phyloP scores from a whole-genome alignment of 2,888 invertebrate genomes.

The Aethes cnicana region DNA sequence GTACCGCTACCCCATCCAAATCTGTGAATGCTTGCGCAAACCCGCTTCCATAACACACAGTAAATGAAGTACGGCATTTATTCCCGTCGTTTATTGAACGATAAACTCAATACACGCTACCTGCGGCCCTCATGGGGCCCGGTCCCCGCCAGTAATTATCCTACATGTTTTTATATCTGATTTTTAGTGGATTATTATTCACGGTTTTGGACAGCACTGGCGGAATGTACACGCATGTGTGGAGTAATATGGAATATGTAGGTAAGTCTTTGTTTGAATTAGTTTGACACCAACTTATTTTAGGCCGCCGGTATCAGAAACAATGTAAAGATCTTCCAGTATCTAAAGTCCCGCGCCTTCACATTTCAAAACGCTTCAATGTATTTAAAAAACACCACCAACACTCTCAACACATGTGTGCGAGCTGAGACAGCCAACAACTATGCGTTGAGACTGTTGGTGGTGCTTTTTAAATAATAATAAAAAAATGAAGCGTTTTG shows the following conservation, averaged over 20 bases:
- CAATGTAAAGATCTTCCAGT: no score
- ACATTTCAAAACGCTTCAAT: no score
- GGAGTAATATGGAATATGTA: constrained; percentile 9
- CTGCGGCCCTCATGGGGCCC: constrained; percentile 62
- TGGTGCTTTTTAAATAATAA: no score
- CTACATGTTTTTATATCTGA: constrained; percentile 79
- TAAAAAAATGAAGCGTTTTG: no score
- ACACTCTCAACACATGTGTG: no score
- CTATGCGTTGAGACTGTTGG: no score
- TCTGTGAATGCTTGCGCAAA: constrained; percentile 83
- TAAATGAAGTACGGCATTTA: constrained; percentile 70
- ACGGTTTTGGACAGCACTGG: constrained; percentile 48
- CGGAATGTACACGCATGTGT: constrained; percentile 22
- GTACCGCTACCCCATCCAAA: constrained; percentile 79
- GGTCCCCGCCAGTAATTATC: constrained; percentile 78
- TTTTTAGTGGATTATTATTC: constrained; percentile 79
- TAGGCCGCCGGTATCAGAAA: no score
- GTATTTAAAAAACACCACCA: no score
- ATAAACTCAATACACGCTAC: constrained; percentile 60
- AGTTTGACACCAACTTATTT: no score
- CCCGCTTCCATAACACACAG: constrained; percentile 81
- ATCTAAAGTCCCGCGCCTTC: no score
- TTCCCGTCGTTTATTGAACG: constrained; percentile 42
- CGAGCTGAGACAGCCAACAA: no score
- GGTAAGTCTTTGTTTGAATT: not conserved